phyloP scores from a whole-genome alignment of 1,140 invertebrate species.

The Caenorhabditis remanei region DNA sequence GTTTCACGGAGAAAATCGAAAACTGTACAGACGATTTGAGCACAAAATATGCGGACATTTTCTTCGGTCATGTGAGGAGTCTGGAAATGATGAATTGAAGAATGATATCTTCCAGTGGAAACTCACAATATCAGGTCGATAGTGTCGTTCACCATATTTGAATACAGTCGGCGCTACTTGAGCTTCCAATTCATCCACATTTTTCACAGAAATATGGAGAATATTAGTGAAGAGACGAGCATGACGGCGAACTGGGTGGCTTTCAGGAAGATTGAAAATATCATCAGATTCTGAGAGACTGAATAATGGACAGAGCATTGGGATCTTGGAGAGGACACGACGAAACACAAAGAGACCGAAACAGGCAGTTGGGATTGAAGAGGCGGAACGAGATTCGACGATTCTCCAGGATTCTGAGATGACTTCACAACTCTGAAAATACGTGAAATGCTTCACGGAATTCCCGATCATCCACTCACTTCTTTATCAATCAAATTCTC shows the following conservation, averaged over 20 bases:
- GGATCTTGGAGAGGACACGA: slow-evolving; percentile 52
- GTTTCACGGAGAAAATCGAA: slow-evolving; percentile 64
- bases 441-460: background rate
- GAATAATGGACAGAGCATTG: slow-evolving; percentile 37
- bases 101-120: too few relatives aligned
- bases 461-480: background rate
- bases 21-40: slow-evolving; percentile 68
- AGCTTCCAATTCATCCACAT: slow-evolving; percentile 69
- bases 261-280: slow-evolving; percentile 58
- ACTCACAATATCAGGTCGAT: slow-evolving; percentile 56
- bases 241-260: slow-evolving; percentile 63
- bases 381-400: slow-evolving; percentile 15
- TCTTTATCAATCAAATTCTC: slow-evolving; percentile 64
- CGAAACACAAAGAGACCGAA: slow-evolving; percentile 58
- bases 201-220: slow-evolving; percentile 68
- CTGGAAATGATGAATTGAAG: slow-evolving; percentile 45
- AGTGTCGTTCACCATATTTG: slow-evolving; percentile 67
- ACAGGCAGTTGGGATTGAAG: background rate
- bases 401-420: slow-evolving; percentile 48
- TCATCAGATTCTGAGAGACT: slow-evolving; percentile 54
- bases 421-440: slow-evolving; percentile 61
- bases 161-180: slow-evolving; percentile 69
- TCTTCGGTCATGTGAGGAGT: slow-evolving; percentile 65
- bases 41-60: slow-evolving; percentile 68
- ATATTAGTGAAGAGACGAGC: slow-evolving; percentile 66